Evolutionary conservation across 2,888 invertebrate genomes (phyloP), one percentile per base, ranked within the genome.

Genomic region (Ptilodon capucinus): DNA sequence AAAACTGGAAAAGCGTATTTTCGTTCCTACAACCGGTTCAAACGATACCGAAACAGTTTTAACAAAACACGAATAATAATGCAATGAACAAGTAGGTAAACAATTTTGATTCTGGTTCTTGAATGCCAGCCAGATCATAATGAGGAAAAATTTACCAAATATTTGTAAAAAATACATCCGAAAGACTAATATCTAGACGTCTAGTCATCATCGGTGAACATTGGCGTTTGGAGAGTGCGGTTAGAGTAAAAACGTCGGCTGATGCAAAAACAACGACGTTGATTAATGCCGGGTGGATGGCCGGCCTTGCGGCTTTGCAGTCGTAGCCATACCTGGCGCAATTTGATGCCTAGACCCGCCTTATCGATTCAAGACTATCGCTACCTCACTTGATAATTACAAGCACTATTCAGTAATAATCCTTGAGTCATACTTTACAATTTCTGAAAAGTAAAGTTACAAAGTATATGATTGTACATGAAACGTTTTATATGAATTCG

Each of bases 261-360:
- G 44, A 47, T 35, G 23, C 16, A 47, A 48, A 51, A 54, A 43
- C 46, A 13, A 40, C 46, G 40, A 46, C 41, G 56, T 46, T 52
- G 40, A 56, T 52, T 51, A 42, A 44, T 28, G 38, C 44, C 42
- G 44, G 62, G 60, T 65, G 57, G 62, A 42, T 62, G 66, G 49
- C 54, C 57, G 63, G 47, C 60, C 66, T 64, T 54, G 60, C 32
- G 38, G 42, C 49, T 38, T 40, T 58, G 58, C 53, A 55, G 56
- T 46, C 54, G 9, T n/a, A n/a, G n/a, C n/a, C n/a, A 4, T 35
- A 4, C 18, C 7, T 4, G 35, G 35, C 17, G 35, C 18, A 35
- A 17, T 14, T 17, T 35, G 17, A 14, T 34, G 34, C 14, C 35
- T 18, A 17, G 17, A 35, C 35, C 9, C 5, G 35, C 4, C 16